phyloP scores from a whole-genome alignment of 1,140 invertebrate species.

The Drosophila suzukii region DNA sequence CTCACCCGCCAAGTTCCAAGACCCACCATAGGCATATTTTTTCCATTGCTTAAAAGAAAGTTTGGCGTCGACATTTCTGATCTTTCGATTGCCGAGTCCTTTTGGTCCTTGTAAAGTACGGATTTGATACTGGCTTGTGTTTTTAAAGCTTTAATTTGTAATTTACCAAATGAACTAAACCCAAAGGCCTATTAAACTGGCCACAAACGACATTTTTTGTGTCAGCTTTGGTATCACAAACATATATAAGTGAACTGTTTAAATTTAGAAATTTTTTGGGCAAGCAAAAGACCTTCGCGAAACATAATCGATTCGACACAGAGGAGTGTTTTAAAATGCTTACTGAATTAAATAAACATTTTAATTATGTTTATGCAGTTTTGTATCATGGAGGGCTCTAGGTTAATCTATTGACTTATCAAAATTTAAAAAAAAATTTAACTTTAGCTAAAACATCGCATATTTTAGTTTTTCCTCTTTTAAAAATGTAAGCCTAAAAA shows the following conservation, averaged over 20 bases:
- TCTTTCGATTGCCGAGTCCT: neutral
- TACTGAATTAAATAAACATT: neutral
- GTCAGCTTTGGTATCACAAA: slow-evolving; percentile 42
- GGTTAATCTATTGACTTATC: too few species aligned
- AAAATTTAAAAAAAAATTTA: too few species aligned
- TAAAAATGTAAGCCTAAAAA: too few species aligned
- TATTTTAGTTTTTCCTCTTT: too few species aligned
- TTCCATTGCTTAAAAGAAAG: slow-evolving; percentile 88
- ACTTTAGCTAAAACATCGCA: too few species aligned
- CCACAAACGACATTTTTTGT: slow-evolving; percentile 48
- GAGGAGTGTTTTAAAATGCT: neutral
- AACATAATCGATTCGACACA: slow-evolving; percentile 24
- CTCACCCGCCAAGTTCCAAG: slow-evolving; percentile 92
- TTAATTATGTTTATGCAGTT: neutral
- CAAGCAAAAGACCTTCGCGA: slow-evolving; percentile 22
- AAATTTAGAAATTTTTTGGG: slow-evolving; percentile 66
- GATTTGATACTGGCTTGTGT: neutral
- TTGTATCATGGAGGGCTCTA: too few species aligned
- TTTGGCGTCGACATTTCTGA: slow-evolving; percentile 80
- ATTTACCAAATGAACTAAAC: slow-evolving; percentile 49
- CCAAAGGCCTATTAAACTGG: slow-evolving; percentile 47
- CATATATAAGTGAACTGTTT: slow-evolving; percentile 48
- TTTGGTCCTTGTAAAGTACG: neutral
- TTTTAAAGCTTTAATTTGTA: slow-evolving; percentile 24
- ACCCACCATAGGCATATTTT: slow-evolving; percentile 89